A percentile compares a stretch with the other conserved stretches of the same genome.
Conservation (phyloP, 2,888 invertebrate species). For the Embidobia sp. region DNA sequence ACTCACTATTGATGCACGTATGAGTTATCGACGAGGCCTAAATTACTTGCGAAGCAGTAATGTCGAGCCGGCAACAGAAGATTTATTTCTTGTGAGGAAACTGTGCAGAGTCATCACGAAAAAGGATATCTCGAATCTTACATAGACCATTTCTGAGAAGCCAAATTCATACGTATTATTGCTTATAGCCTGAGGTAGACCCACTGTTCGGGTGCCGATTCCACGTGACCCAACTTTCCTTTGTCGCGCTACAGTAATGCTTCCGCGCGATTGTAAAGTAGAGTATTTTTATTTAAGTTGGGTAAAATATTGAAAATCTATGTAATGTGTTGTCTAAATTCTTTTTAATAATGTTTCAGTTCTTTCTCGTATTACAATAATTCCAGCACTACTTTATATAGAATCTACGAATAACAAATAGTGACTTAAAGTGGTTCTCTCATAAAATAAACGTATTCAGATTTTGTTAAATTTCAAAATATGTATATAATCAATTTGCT, state of each 20-base stretch:
- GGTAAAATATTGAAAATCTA: no score
- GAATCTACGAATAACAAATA: no score
- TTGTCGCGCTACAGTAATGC: slow-evolving; percentile 65
- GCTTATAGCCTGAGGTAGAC: slow-evolving; percentile 64
- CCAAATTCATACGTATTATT: slow-evolving; percentile 71
- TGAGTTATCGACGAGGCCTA: slow-evolving; percentile 80
- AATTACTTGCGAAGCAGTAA: slow-evolving; percentile 81
- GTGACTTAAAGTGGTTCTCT: no score
- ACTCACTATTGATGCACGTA: no score
- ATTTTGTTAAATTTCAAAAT: no score
- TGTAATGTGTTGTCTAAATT: no score
- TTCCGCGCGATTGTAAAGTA: slow-evolving; percentile 54
- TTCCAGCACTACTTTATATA: no score
- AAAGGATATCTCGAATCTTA: slow-evolving; percentile 56
- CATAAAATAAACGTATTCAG: no score
- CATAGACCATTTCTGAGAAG: slow-evolving; percentile 54
- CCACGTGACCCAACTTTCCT: slow-evolving; percentile 69
- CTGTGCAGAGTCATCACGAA: slow-evolving; percentile 39
- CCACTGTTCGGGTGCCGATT: slow-evolving; percentile 72
- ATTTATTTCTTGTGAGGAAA: slow-evolving; percentile 76
- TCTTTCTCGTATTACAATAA: no score
- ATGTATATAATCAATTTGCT: no score
- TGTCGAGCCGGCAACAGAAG: slow-evolving; percentile 79
- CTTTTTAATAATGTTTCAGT: no score
- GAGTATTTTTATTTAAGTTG: no score